These are phyloP conservation scores for Digitonthophagus gazella DNA, from an alignment of 2,888 invertebrate species.

Conservation along the genomic window DNA sequence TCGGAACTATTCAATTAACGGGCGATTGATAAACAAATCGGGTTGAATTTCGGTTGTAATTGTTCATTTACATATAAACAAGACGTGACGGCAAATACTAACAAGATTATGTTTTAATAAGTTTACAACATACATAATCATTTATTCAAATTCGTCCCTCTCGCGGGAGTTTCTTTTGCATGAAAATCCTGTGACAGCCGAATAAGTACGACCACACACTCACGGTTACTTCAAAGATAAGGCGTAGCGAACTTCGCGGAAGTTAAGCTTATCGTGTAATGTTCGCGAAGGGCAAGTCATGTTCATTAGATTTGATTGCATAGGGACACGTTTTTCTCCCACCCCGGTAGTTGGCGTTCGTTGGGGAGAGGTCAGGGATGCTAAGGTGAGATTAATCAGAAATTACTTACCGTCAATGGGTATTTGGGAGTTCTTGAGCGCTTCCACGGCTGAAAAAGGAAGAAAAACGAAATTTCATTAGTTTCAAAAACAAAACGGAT, in stretches of 20 bases:
- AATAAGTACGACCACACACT: background rate
- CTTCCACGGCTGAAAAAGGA: background rate
- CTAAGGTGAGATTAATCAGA: background rate
- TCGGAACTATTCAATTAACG: conserved; percentile 8
- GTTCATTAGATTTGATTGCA: background rate
- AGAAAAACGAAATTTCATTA: background rate
- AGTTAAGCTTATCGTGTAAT: background rate
- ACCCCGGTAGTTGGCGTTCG: background rate
- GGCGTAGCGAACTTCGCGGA: background rate
- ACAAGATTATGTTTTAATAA: background rate
- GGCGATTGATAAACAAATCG: conserved; percentile 15
- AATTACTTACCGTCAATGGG: background rate
- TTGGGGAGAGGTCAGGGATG: too few species aligned
- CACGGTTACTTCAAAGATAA: background rate
- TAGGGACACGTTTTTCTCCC: background rate
- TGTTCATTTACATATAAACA: conserved; percentile 9
- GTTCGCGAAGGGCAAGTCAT: background rate
- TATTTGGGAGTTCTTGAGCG: background rate
- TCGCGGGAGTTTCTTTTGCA: background rate
- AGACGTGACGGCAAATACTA: background rate
- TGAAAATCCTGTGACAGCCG: background rate
- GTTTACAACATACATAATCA: background rate
- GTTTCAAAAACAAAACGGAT: background rate
- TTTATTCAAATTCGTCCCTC: background rate
- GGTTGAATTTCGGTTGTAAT: conserved; percentile 4